Evolutionary conservation across 2,888 invertebrate species (phyloP), one percentile per base, ranked within the genome.

Genomic region (Sinopyrophorus schimmeli): DNA sequence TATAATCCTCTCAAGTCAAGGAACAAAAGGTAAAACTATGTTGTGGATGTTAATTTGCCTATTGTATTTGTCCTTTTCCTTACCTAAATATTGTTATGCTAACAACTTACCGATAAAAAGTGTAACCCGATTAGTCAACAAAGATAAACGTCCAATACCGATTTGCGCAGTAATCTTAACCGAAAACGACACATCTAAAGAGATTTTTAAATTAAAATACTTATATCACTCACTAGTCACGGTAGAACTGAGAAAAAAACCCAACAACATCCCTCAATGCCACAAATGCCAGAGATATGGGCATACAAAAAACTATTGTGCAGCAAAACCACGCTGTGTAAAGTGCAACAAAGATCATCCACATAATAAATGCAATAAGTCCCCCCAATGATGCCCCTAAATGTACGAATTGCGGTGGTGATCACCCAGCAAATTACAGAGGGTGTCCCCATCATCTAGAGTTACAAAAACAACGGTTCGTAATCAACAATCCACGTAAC

Each of bases 291-390:
- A 38, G 10, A 15, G 24, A n/a, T 38, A 3, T 24, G 14, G 23
- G 5, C 38, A 37, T 16, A 38, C 26, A n/a, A 26, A 38, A 16
- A 24, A 38, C 9, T 38, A 37, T 10, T 37, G 37, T 17, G 26
- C 26, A 3, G 16, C 26, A 11, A 5, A 20, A 6, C 26, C n/a
- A 5, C 20, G 24, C 7, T 37, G 37, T 9, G 37, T 37, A 9
- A 37, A 37, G 26, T 37, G 37, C 16, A 10, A 24, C 7, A 27
- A 14, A 11, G 26, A 38, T 15, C 38, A 38, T 17, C 20, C 5
- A 2, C 26, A 38, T 11, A 26, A 10, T 2, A 9, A 7, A 5
- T 38, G 26, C 9, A 11, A 10, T 3, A 38, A 38, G 16, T 5
- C 6, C n/a, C n/a, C 5, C 5, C 11, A 14, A 31, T n/a, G 9